Conservation (phyloP, 1,140 invertebrate genomes). For the Drosophila willistoni region DNA sequence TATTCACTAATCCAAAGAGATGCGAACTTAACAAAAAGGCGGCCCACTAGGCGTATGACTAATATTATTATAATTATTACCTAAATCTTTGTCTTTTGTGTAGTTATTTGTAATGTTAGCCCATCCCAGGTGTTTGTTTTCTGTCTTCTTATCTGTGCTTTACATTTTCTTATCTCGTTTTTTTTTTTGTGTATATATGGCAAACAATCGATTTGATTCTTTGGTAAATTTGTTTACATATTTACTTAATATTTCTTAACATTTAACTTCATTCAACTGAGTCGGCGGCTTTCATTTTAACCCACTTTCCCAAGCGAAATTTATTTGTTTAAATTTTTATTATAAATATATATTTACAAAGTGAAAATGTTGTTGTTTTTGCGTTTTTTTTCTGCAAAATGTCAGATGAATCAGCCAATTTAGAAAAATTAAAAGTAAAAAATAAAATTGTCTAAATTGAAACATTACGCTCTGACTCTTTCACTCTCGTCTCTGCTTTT, state of each 20-base stretch:
- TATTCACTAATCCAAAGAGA: not conserved
- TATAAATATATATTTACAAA: not conserved
- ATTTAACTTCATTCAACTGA: constrained; percentile 37
- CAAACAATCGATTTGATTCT: constrained; percentile 69
- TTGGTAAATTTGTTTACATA: constrained; percentile 39
- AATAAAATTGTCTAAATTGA: constrained; percentile 75
- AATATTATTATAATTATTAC: no score
- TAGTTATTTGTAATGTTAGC: not conserved
- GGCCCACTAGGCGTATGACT: no score
- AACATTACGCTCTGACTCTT: constrained; percentile 29
- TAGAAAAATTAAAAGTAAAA: constrained; percentile 66
- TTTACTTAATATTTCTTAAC: constrained; percentile 53
- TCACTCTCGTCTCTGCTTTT: not conserved
- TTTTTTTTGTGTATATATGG: not conserved
- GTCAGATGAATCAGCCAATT: constrained; percentile 72
- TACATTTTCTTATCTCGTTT: constrained; percentile 7
- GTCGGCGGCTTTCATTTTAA: constrained; percentile 66
- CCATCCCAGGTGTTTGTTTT: not conserved
- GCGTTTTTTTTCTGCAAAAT: not conserved
- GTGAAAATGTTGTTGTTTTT: constrained; percentile 13
- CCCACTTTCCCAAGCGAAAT: constrained; percentile 53
- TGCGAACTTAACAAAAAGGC: no score
- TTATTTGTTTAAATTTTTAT: not conserved
- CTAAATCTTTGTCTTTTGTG: no score
- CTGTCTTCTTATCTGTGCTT: constrained; percentile 6